phyloP scores from a whole-genome alignment of 2,888 invertebrate genomes.

The Scrobipalpa atriplicella region DNA sequence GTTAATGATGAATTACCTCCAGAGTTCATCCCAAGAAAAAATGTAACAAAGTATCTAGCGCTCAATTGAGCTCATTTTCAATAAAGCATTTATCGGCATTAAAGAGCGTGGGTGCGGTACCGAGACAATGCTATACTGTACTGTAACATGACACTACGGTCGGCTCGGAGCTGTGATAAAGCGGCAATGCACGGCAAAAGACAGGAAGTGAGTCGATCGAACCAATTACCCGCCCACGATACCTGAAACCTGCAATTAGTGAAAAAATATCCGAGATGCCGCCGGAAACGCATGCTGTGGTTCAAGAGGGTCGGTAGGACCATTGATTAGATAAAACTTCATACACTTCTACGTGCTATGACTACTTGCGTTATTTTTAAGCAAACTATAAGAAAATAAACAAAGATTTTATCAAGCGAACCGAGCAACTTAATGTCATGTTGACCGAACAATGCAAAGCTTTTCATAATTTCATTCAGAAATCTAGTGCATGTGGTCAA shows the following conservation, averaged over 20 bases:
- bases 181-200: slow-evolving; percentile 63
- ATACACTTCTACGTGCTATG: no score
- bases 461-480: no score
- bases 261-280: slow-evolving; percentile 67
- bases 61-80: background rate
- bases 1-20: no score
- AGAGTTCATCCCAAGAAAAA: background rate
- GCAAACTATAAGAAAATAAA: no score
- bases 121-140: slow-evolving; percentile 58
- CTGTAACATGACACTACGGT: slow-evolving; percentile 67
- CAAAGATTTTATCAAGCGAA: no score
- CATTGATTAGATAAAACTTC: no score
- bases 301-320: slow-evolving; percentile 20
- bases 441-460: no score
- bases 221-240: slow-evolving; percentile 80
- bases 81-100: background rate
- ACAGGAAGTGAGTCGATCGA: slow-evolving; percentile 79
- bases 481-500: no score
- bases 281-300: slow-evolving; percentile 60
- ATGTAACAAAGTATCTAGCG: background rate
- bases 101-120: slow-evolving; percentile 65
- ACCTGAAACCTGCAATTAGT: slow-evolving; percentile 80
- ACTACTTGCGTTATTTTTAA: no score
- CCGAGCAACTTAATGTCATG: no score
- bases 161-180: slow-evolving; percentile 63